Base-by-base conservation (phyloP, 2,888 invertebrate species). In the Eilema caniola region DNA sequence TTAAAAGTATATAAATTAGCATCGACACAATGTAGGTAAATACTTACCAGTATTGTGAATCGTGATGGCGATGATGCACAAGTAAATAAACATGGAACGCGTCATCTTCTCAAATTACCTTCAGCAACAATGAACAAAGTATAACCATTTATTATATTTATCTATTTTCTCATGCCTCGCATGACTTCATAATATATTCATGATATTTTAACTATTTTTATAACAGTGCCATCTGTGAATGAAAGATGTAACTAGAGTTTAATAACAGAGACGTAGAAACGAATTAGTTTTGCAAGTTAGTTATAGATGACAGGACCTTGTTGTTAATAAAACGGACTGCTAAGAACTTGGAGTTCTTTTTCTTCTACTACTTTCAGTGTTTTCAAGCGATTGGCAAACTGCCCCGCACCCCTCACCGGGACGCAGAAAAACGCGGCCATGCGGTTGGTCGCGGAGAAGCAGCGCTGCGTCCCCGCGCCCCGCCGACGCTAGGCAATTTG, bases 71-170 rank as follows among this genome's bases (percentile, higher is more conserved):
- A 80, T 60, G 23, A 77, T 62, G 33, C 65, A 74, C 10, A 83
- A 67, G 75, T 69, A 53, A 69, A 73, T 53, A 47, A 75, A 74
- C 69, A 79, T 61, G 11, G 41, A 7, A 62, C 70, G 76, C 77
- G 80, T 83, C 86, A 85, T 85, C 31, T 74, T 74, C 69, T 53
- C 66, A 66, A 31, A 8, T 23, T 57, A 67, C 56, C 60, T 71
- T 11, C 63, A 37, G 60, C 71, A 28, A 57, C 62, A 73, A 69
- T 75, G 71, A 74, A 66, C 33, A 25, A 2, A 57, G 28, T 47
- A 33, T n/a, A 3, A 37, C 0, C 10, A 11, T 37, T 20, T 57
- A 57, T 12, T 24, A 66, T 11, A 5, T 33, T 59, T 25, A 25
- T 57, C 56, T 57, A 64, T 64, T 64, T 53, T 28, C 25, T 47